A percentile compares a stretch with the other conserved stretches of the same genome.
phyloP scores from a whole-genome alignment of 2,888 invertebrate genomes.

The Ichneumoninae sp. region DNA sequence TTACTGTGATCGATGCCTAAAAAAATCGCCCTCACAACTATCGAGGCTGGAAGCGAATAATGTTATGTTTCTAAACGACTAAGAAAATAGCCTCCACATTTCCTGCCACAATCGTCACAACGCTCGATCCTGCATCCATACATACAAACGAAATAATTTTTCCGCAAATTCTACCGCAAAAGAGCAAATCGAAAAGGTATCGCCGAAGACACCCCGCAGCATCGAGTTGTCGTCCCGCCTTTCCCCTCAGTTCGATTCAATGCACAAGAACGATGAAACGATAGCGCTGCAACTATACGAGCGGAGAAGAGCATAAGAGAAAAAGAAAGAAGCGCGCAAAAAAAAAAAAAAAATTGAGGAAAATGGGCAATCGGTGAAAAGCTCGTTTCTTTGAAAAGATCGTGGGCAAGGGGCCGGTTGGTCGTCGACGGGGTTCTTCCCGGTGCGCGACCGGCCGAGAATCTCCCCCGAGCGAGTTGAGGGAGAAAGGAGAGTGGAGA shows the following conservation, averaged over 20 bases:
- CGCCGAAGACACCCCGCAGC: no score
- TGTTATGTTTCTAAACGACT: neutral
- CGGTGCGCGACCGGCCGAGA: constrained; percentile 31
- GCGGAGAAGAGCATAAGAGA: neutral
- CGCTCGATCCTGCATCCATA: no score
- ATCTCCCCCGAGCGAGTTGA: neutral
- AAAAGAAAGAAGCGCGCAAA: neutral
- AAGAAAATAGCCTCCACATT: no score
- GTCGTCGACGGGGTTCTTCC: constrained; percentile 24
- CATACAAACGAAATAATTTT: no score
- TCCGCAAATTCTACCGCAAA: neutral
- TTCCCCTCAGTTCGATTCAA: neutral
- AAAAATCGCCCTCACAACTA: neutral
- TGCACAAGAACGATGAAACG: no score
- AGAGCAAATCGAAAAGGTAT: neutral
- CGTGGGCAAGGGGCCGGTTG: neutral
- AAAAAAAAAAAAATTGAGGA: neutral
- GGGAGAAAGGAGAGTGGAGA: constrained; percentile 16
- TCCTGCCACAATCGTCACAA: no score
- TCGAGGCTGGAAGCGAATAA: constrained; percentile 22
- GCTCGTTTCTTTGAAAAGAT: constrained; percentile 38
- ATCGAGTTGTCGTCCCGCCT: constrained; percentile 2
- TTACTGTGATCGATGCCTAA: constrained; percentile 8
- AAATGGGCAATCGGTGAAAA: constrained; percentile 57
- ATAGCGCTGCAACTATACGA: no score